phyloP scores from a whole-genome alignment of 2,888 invertebrate species.

The Automeris io region DNA sequence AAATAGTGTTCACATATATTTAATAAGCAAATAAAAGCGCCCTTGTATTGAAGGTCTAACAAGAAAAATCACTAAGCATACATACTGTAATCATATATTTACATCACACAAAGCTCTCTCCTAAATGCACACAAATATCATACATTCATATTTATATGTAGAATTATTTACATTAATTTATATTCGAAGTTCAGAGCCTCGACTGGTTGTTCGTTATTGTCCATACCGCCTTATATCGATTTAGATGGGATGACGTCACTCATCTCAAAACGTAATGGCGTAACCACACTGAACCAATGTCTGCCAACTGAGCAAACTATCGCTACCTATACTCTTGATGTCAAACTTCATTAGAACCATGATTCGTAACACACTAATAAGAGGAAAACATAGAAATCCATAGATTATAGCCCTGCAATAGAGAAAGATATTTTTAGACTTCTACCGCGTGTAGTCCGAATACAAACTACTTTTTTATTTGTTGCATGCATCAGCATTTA shows the following conservation, averaged over 20 bases:
- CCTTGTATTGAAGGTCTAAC: slow-evolving; percentile 32
- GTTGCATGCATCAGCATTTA: neutral
- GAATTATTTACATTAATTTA: slow-evolving; percentile 10
- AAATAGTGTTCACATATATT: neutral
- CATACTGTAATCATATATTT: slow-evolving; percentile 53
- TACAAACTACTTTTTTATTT: too few relatives aligned
- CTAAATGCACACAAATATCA: slow-evolving; percentile 37
- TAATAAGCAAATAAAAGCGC: slow-evolving; percentile 15
- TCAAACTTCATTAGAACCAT: too few relatives aligned
- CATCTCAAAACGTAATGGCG: too few relatives aligned
- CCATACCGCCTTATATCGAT: neutral
- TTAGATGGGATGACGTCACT: neutral
- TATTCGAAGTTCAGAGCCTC: slow-evolving; percentile 29
- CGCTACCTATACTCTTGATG: too few relatives aligned
- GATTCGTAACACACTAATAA: too few relatives aligned
- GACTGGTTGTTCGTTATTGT: slow-evolving; percentile 13
- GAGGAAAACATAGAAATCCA: too few relatives aligned
- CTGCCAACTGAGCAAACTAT: too few relatives aligned
- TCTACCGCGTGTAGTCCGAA: too few relatives aligned
- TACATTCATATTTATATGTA: slow-evolving; percentile 6
- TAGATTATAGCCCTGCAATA: too few relatives aligned
- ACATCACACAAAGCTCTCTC: slow-evolving; percentile 62
- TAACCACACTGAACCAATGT: too few relatives aligned
- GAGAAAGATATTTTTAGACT: too few relatives aligned
- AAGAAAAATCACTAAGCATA: slow-evolving; percentile 53